Percentiles rank a stretch among this genome's conserved stretches.
Evolutionary conservation across 2,113 vertebrate species (phyloP).

Genomic region (Hystrix brachyura): DNA sequence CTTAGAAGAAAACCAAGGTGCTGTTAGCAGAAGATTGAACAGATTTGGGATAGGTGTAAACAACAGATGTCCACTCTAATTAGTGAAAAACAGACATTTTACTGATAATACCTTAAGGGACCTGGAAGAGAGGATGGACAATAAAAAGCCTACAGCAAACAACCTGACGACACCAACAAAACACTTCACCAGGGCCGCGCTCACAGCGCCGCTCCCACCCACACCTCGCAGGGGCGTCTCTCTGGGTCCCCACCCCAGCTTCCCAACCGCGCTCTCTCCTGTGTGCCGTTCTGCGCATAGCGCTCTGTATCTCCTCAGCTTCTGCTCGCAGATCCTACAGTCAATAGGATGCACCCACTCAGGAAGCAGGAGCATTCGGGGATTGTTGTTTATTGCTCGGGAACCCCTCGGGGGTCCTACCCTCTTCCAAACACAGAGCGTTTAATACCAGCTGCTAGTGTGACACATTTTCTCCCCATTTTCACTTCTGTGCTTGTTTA

Average conservation of each 20-base stretch:
- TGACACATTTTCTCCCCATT: background rate
- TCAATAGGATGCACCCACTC: background rate
- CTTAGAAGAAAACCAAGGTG: conserved; percentile 56
- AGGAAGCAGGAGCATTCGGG: background rate
- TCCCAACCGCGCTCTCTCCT: background rate
- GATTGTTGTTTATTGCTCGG: background rate
- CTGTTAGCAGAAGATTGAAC: conserved; percentile 45
- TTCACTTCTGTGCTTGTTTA: conserved; percentile 36
- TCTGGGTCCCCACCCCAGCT: background rate
- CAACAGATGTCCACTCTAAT: conserved; percentile 48
- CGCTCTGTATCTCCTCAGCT: background rate
- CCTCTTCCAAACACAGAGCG: background rate
- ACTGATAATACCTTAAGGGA: conserved; percentile 16
- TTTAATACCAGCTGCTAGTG: background rate
- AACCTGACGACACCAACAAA: background rate
- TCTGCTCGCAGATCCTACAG: conserved; percentile 11
- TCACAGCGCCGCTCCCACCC: background rate
- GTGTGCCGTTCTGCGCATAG: background rate
- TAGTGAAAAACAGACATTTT: conserved; percentile 41
- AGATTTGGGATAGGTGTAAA: background rate
- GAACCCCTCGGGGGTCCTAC: background rate
- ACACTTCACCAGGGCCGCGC: too few species aligned
- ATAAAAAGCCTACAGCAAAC: background rate
- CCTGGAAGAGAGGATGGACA: background rate
- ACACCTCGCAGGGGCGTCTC: background rate